Conservation (phyloP, 2,888 invertebrate species). For the Megastigmus dorsalis region DNA sequence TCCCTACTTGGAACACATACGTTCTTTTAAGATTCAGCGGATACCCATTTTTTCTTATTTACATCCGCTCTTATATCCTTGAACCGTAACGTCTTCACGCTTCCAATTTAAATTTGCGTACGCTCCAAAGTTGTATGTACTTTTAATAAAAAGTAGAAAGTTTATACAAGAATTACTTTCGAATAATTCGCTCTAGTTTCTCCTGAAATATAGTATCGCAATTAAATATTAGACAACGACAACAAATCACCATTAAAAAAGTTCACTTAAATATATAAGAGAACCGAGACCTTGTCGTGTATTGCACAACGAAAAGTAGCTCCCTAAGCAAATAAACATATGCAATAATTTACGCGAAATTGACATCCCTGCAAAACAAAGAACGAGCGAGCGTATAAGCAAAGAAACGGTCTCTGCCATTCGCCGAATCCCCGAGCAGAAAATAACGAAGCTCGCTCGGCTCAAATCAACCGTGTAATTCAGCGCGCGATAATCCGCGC, state of each 20-base stretch:
- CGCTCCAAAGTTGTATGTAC: not conserved
- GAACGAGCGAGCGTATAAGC: too few relatives aligned
- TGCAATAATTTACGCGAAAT: slow-evolving; percentile 3
- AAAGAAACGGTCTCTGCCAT: not conserved
- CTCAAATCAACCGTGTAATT: slow-evolving; percentile 68
- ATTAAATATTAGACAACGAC: not conserved
- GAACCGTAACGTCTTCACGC: not conserved
- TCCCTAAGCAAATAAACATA: not conserved
- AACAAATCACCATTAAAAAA: not conserved
- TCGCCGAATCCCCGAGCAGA: slow-evolving; percentile 14
- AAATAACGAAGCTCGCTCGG: slow-evolving; percentile 42
- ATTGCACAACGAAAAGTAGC: not conserved
- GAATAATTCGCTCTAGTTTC: too few relatives aligned
- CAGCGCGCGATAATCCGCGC: slow-evolving; percentile 66
- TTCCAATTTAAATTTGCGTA: not conserved
- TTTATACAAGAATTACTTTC: not conserved
- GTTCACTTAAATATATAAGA: too few relatives aligned
- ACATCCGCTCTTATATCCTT: not conserved
- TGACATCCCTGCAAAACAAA: not conserved
- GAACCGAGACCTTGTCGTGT: not conserved
- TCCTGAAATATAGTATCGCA: not conserved
- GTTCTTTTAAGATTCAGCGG: slow-evolving; percentile 57
- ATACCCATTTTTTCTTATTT: slow-evolving; percentile 41
- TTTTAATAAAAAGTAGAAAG: not conserved
- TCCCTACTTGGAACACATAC: slow-evolving; percentile 54